Percentiles rank a stretch among this genome's conserved stretches.
Conservation (phyloP, 2,113 vertebrate species). For the Oreotrochilus melanogaster region DNA sequence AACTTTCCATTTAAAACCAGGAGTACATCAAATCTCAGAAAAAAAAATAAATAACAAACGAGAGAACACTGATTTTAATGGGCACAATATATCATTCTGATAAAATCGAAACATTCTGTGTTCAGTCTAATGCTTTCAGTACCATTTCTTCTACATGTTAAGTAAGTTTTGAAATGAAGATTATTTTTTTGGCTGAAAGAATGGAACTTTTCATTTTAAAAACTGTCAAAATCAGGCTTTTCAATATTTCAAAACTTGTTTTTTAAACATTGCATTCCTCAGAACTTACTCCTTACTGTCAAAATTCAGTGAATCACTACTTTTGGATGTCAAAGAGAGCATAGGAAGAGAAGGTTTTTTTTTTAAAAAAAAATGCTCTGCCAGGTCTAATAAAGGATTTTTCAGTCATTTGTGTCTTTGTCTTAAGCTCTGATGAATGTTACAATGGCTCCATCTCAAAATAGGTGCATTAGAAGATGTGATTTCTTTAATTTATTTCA, state of each 20-base stretch:
- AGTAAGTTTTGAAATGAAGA: background rate
- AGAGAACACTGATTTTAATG: background rate
- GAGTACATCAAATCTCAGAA: background rate
- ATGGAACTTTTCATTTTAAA: conserved; percentile 2
- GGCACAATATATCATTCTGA: background rate
- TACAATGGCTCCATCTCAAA: background rate
- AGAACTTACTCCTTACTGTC: conserved; percentile 33
- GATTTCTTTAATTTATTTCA: background rate
- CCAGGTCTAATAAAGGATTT: conserved; percentile 14
- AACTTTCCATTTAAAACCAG: background rate
- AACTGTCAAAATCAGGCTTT: conserved; percentile 46
- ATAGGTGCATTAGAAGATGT: background rate
- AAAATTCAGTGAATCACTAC: conserved; percentile 30
- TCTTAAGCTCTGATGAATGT: background rate
- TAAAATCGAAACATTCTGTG: background rate
- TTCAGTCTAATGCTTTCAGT: background rate
- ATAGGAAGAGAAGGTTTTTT: background rate
- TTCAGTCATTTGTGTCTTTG: background rate
- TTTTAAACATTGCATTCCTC: background rate
- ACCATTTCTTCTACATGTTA: background rate
- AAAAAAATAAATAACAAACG: background rate
- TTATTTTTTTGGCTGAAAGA: background rate
- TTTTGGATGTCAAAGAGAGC: background rate
- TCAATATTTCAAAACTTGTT: conserved; percentile 30
- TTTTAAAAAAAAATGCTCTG: background rate